Percentiles rank a stretch among this genome's conserved stretches.
phyloP scores from a whole-genome alignment of 1,140 invertebrate species.

The Diabrotica undecimpunctata region DNA sequence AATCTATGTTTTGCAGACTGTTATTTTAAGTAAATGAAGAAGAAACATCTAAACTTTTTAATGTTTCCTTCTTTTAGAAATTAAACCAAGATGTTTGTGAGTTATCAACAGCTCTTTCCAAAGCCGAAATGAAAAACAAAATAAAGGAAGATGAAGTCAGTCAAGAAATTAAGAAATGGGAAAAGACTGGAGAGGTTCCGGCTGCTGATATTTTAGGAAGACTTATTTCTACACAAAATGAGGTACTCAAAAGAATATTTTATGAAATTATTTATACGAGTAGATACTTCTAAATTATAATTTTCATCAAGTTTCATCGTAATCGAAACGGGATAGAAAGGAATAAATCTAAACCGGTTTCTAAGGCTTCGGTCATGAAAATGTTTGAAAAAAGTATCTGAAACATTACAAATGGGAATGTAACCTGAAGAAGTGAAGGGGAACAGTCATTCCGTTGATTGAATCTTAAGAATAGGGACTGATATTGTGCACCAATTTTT shows the following conservation, averaged over 20 bases:
- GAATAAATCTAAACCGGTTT: no score
- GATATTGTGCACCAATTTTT: no score
- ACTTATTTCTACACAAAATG: conserved; percentile 41
- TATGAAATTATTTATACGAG: background rate
- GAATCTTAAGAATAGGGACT: no score
- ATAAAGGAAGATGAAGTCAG: conserved; percentile 43
- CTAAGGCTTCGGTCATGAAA: no score
- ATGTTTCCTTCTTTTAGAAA: conserved; percentile 41
- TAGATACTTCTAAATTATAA: background rate
- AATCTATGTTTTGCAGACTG: background rate
- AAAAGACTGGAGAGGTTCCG: conserved; percentile 42
- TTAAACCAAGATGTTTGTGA: conserved; percentile 54
- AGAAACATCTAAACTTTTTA: no score
- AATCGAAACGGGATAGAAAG: no score
- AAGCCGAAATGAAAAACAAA: conserved; percentile 42
- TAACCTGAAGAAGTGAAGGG: no score
- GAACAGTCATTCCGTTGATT: no score
- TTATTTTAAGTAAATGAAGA: background rate
- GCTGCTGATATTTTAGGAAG: conserved; percentile 40
- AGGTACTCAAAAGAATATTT: conserved; percentile 34
- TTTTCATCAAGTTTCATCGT: no score
- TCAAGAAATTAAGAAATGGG: conserved; percentile 41
- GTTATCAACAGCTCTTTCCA: conserved; percentile 51
- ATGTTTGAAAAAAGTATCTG: no score
- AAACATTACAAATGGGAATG: no score